Evolutionary conservation across 1,140 invertebrate species (phyloP).

Genomic region (Belonocnema kinseyi): DNA sequence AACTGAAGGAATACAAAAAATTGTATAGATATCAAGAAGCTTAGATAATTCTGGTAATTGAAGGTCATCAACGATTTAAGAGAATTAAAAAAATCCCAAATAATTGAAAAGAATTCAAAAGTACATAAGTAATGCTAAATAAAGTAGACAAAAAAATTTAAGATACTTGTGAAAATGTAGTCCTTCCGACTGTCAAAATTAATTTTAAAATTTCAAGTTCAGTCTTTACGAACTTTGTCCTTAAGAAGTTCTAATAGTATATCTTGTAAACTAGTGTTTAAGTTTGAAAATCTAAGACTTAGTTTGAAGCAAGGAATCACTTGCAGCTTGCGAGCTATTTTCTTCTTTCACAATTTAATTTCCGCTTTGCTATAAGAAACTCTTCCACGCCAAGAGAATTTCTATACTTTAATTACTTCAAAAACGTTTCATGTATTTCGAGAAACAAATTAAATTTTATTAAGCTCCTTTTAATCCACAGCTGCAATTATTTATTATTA

Average conservation of each 20-base stretch:
- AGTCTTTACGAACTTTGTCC: neutral
- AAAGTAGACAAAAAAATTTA: too few species aligned
- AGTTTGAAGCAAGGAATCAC: constrained; percentile 14
- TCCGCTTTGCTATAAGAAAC: constrained; percentile 10
- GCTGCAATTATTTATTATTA: too few species aligned
- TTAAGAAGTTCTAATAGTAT: neutral
- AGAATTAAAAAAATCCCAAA: too few species aligned
- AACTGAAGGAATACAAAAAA: too few species aligned
- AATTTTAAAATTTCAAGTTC: neutral
- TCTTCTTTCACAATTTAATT: constrained; percentile 21
- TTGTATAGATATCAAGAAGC: too few species aligned
- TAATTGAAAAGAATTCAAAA: too few species aligned
- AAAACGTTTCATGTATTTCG: neutral
- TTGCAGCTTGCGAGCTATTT: constrained; percentile 14
- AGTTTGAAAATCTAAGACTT: constrained; percentile 1
- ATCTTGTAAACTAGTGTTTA: neutral
- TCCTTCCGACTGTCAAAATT: too few species aligned
- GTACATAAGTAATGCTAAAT: too few species aligned
- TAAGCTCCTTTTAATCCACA: too few species aligned
- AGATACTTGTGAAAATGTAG: too few species aligned
- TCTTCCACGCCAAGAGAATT: neutral
- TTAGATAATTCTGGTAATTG: too few species aligned
- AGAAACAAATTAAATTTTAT: neutral
- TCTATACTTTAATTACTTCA: neutral
- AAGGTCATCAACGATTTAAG: too few species aligned